Base-by-base conservation (phyloP, 1,140 invertebrate species). In the Reticulitermes speratus region DNA sequence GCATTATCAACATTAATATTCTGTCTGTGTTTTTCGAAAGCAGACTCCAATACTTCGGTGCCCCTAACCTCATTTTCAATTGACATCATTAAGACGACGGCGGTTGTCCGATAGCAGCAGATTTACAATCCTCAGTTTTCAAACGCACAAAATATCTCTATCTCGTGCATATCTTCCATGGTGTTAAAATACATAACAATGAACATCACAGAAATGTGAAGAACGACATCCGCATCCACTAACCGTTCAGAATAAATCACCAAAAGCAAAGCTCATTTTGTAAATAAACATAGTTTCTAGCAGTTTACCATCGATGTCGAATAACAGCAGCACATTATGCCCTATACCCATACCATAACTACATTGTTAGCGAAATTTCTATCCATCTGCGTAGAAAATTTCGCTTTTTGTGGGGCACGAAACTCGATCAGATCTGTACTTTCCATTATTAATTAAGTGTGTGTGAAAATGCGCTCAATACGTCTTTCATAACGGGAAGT, bases 21-120 rank as follows among this genome's bases (percentile, higher is more conserved):
- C 16, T 84, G 44, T 52, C 83, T 48, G 19, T 84, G 83, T n/a
- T 25, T 48, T 84, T 55, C 83, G 45, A 84, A 84, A 30, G 83
- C 83, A 19, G 83, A 48, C 3, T 84, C n/a, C 44, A 52, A 52
- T 30, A 84, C 5, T 45, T 32, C 23, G 14, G 38, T 6, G 11
- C 2, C 30, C 23, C 3, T 52, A 52, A 52, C 83, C 44, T 30
- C 45, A 84, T 30, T 75, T 75, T 75, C 65, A 75, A 75, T 2
- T 75, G 65, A 75, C 65, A 75, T 75, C 65, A 75, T n/a, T 21
- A 19, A 65, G 14, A 25, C 11, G n/a, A 75, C 9, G n/a, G n/a
- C n/a, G 25, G 2, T 12, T 8, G 19, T 75, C 25, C n/a, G n/a
- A 6, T 16, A 12, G 6, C 9, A 9, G 25, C n/a, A 75, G n/a